These are phyloP conservation scores for Coregonus suidteri DNA, from an alignment of 2,797 vertebrate species.

Conservation along the genomic window DNA sequence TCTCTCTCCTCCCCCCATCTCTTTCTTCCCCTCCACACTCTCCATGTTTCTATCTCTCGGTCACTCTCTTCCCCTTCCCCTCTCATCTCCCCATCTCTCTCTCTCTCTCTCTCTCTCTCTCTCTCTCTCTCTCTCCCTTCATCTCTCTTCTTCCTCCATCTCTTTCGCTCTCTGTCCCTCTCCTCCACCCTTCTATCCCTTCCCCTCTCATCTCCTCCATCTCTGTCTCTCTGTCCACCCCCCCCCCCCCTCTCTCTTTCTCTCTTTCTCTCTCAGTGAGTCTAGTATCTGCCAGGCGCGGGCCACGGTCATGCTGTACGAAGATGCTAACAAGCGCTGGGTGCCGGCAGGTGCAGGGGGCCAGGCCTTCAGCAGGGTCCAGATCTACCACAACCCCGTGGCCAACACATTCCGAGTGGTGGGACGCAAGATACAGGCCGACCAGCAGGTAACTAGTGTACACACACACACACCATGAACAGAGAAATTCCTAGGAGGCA, in stretches of 20 bases:
- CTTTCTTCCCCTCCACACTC: neutral
- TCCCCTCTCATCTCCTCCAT: neutral
- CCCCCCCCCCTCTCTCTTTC: neutral
- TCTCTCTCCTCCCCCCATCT: neutral
- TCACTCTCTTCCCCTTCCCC: neutral
- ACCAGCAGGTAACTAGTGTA: constrained; percentile 84
- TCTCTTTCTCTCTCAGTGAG: constrained; percentile 74
- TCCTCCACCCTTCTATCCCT: no score
- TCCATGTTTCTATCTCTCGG: neutral
- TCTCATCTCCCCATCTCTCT: neutral
- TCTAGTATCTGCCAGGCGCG: constrained; percentile 94
- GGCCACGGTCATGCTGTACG: constrained; percentile 94
- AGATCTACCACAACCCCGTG: constrained; percentile 88
- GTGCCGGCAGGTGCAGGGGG: constrained; percentile 86
- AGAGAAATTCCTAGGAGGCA: neutral
- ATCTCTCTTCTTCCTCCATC: no score
- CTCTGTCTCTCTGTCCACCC: neutral
- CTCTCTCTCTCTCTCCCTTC: neutral
- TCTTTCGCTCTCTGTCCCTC: no score
- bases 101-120: no score
- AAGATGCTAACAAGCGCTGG: constrained; percentile 91
- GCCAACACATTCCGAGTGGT: constrained; percentile 90
- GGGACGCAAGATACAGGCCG: constrained; percentile 88
- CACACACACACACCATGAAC: neutral
- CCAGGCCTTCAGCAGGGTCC: constrained; percentile 86